Evolutionary conservation across 2,888 invertebrate species (phyloP).

Genomic region (Pachliopta kotzebuea): DNA sequence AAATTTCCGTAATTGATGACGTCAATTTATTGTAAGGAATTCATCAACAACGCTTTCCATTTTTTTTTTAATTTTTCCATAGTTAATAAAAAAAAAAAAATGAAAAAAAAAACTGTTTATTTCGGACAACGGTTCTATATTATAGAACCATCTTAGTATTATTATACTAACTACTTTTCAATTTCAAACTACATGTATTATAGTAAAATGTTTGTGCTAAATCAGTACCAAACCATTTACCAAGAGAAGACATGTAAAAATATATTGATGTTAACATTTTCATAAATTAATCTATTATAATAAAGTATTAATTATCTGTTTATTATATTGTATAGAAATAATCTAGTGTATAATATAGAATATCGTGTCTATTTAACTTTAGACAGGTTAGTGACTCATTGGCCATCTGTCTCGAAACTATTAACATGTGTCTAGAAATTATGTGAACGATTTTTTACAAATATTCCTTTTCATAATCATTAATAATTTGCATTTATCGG

Average conservation of each 20-base stretch:
- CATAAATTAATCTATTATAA: too few species aligned
- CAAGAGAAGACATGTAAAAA: too few species aligned
- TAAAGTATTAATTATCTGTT: too few species aligned
- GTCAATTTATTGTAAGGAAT: conserved; percentile 48
- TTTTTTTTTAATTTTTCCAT: too few species aligned
- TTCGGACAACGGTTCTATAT: too few species aligned
- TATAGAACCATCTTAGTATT: too few species aligned
- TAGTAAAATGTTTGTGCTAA: not conserved
- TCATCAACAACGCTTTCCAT: conserved; percentile 50
- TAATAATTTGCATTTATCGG: conserved; percentile 59
- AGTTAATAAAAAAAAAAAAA: too few species aligned
- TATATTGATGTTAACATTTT: too few species aligned
- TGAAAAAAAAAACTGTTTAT: too few species aligned
- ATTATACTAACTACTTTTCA: not conserved
- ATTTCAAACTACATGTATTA: not conserved
- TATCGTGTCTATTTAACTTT: conserved; percentile 59
- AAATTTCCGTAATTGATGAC: conserved; percentile 58
- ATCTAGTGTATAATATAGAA: conserved; percentile 30
- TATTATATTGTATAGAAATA: too few species aligned
- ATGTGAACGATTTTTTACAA: conserved; percentile 50
- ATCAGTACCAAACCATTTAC: too few species aligned
- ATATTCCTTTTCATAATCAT: conserved; percentile 41
- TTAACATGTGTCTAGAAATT: conserved; percentile 69
- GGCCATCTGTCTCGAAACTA: conserved; percentile 76
- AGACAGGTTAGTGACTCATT: conserved; percentile 74